Evolutionary conservation across 2,888 invertebrate species (phyloP).

Genomic region (Capitulum mitella): DNA sequence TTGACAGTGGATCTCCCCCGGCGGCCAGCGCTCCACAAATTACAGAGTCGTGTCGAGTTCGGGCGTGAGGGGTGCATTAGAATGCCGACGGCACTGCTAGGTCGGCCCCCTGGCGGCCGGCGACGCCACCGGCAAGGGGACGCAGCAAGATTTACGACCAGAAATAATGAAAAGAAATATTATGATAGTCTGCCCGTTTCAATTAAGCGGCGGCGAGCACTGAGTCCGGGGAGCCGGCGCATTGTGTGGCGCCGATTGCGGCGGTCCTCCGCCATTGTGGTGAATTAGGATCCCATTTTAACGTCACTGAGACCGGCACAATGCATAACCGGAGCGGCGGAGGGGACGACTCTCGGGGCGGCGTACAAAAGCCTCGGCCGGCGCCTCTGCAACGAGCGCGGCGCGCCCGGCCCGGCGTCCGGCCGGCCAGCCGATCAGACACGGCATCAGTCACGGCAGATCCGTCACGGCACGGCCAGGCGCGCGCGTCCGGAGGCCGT

Average conservation of each 20-base stretch:
- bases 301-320: background rate
- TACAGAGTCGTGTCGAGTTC: background rate
- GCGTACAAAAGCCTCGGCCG: background rate
- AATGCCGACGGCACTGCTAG: background rate
- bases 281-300: background rate
- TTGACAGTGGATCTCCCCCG: background rate
- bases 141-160: slow-evolving; percentile 2
- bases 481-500: no score
- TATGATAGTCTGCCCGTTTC: slow-evolving; percentile 9
- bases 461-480: no score
- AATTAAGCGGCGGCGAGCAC: background rate
- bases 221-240: background rate
- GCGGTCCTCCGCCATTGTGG: background rate
- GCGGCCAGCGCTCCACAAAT: background rate
- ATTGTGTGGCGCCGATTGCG: background rate
- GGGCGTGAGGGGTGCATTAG: background rate
- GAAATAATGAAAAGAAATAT: slow-evolving; percentile 11
- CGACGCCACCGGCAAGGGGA: background rate
- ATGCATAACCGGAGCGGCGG: background rate
- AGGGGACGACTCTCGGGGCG: background rate
- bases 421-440: no score
- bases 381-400: background rate
- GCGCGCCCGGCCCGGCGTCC: background rate
- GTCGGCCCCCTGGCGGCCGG: background rate
- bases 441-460: no score